phyloP scores from a whole-genome alignment of 2,888 invertebrate genomes.

The Heteromyza rotundicornis region DNA sequence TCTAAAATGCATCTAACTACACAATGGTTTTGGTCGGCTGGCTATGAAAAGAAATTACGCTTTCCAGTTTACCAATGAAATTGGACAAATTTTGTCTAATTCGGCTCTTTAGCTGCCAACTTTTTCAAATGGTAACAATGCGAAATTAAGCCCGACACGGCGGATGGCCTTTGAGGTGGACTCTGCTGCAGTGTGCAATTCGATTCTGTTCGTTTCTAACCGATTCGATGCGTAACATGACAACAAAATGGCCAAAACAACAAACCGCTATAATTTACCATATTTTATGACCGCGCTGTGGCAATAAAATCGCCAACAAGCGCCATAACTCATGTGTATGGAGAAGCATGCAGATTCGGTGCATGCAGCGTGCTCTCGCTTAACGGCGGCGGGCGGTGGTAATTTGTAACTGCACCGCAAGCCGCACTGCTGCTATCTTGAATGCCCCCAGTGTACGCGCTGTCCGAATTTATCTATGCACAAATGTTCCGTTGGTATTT shows the following conservation, averaged over 20 bases:
- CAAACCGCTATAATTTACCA: constrained; percentile 62
- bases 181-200: too few species aligned
- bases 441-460: constrained; percentile 37
- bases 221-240: constrained; percentile 52
- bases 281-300: constrained; percentile 61
- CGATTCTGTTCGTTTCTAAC: neutral
- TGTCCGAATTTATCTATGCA: constrained; percentile 48
- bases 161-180: too few species aligned
- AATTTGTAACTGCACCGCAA: constrained; percentile 39
- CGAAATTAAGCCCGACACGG: too few species aligned
- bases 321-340: constrained; percentile 59
- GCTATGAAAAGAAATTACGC: too few species aligned
- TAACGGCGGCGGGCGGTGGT: constrained; percentile 24
- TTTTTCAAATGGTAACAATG: too few species aligned
- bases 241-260: constrained; percentile 61
- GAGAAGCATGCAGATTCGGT: too few species aligned
- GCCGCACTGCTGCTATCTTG: constrained; percentile 19
- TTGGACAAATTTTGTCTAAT: too few species aligned
- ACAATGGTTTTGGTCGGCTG: too few species aligned
- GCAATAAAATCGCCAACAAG: constrained; percentile 61
- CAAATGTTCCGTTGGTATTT: constrained; percentile 47
- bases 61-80: too few species aligned
- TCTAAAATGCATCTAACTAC: too few species aligned
- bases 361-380: constrained; percentile 32
- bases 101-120: too few species aligned